A percentile compares a stretch with the other conserved stretches of the same genome.
Conservation (phyloP, 1,140 invertebrate genomes). For the Musca domestica region DNA sequence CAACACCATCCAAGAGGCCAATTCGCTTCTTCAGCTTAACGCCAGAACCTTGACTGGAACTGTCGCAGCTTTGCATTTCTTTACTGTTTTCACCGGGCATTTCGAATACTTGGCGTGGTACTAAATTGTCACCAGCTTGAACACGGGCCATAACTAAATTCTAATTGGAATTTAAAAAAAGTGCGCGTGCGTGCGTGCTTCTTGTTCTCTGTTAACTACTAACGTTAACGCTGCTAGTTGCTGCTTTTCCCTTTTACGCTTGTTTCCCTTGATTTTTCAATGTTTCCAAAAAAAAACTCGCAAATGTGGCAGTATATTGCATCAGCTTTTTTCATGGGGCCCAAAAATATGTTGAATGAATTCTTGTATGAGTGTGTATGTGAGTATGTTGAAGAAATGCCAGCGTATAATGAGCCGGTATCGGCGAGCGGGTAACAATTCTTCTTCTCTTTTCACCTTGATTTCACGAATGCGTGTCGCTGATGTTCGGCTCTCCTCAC, state of each 20-base stretch:
- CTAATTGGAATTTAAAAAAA: not conserved
- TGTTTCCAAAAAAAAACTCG: not conserved
- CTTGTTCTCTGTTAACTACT: too few relatives aligned
- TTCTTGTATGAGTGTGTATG: too few relatives aligned
- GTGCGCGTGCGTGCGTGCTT: not conserved
- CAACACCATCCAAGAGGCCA: constrained; percentile 83
- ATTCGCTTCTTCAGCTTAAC: constrained; percentile 83
- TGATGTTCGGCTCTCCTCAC: too few relatives aligned
- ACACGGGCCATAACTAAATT: constrained; percentile 44
- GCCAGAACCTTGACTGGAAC: constrained; percentile 51
- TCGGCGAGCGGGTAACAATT: too few relatives aligned
- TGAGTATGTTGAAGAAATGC: too few relatives aligned
- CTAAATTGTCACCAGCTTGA: constrained; percentile 43
- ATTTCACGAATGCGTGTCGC: too few relatives aligned
- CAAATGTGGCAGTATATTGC: not conserved
- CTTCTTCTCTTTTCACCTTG: too few relatives aligned
- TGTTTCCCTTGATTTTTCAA: not conserved
- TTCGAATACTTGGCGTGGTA: constrained; percentile 48
- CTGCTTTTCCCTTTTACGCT: not conserved
- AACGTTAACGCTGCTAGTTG: too few relatives aligned
- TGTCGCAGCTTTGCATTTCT: constrained; percentile 34
- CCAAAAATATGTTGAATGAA: too few relatives aligned
- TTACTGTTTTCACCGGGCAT: constrained; percentile 27
- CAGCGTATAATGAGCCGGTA: too few relatives aligned
- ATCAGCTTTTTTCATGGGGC: constrained; percentile 4